Percentiles rank a stretch among this genome's conserved stretches.
Conservation (phyloP, 1,140 invertebrate species). For the Temnothorax nylanderi region DNA sequence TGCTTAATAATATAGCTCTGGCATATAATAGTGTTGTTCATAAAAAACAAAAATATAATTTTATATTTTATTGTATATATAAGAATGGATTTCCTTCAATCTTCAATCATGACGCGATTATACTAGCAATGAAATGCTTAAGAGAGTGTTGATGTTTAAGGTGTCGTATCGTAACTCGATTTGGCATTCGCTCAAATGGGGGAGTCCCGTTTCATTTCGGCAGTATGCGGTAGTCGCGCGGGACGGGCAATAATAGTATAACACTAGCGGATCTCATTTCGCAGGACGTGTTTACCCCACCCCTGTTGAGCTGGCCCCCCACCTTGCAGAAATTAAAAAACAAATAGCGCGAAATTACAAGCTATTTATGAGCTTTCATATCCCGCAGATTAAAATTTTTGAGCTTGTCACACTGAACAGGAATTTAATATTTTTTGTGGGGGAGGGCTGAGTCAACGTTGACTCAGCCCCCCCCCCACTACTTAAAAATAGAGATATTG, state of each 20-base stretch:
- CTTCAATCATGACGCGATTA: background rate
- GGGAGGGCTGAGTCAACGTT: too few species aligned
- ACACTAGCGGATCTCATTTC: constrained; percentile 72
- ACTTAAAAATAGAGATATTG: too few species aligned
- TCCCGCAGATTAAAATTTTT: too few species aligned
- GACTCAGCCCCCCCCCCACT: too few species aligned
- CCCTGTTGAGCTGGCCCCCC: too few species aligned
- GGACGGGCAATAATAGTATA: constrained; percentile 67
- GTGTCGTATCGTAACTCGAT: background rate
- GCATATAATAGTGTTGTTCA: background rate
- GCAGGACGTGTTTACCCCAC: constrained; percentile 52
- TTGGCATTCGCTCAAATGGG: background rate
- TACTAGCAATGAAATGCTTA: background rate
- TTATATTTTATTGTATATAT: background rate
- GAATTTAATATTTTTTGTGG: too few species aligned
- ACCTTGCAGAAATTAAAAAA: too few species aligned
- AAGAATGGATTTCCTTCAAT: background rate
- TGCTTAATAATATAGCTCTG: background rate
- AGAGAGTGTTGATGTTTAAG: background rate
- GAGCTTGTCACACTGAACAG: too few species aligned
- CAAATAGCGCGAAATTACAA: too few species aligned
- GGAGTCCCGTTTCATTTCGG: constrained; percentile 25
- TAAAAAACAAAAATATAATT: constrained; percentile 13
- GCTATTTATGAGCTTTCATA: too few species aligned
- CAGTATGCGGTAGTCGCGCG: background rate